These are phyloP conservation scores for Drosophila varians DNA, from an alignment of 1,140 invertebrate species.

Conservation along the genomic window DNA sequence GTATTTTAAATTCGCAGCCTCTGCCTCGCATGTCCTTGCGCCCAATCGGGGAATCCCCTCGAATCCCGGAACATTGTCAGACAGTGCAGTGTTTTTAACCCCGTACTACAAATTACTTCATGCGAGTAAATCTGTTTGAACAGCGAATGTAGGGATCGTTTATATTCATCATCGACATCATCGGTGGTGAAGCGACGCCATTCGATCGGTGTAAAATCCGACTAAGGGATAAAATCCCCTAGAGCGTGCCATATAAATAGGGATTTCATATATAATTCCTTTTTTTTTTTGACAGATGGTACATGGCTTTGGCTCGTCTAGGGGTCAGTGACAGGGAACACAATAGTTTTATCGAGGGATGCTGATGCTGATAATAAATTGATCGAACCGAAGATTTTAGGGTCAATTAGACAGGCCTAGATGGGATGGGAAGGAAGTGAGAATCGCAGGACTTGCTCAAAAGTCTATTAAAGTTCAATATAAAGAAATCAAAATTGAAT, in stretches of 20 bases:
- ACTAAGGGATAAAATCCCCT: slow-evolving; percentile 46
- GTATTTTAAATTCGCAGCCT: slow-evolving; percentile 38
- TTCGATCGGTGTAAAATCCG: slow-evolving; percentile 61
- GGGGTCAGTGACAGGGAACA: slow-evolving; percentile 6
- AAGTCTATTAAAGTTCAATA: not conserved
- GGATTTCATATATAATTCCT: slow-evolving; percentile 33
- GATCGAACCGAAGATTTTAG: slow-evolving; percentile 31
- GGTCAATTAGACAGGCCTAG: slow-evolving; percentile 38
- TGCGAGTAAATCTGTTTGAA: slow-evolving; percentile 36
- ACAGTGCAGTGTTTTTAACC: slow-evolving; percentile 38
- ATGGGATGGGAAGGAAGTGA: not conserved
- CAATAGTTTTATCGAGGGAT: slow-evolving; percentile 63
- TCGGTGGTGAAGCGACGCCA: slow-evolving; percentile 5
- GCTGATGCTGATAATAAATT: slow-evolving; percentile 53
- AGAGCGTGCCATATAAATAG: slow-evolving; percentile 74
- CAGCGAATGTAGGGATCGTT: slow-evolving; percentile 54
- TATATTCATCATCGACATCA: slow-evolving; percentile 45
- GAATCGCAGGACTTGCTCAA: not conserved
- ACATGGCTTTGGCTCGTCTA: not conserved
- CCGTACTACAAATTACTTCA: slow-evolving; percentile 39
- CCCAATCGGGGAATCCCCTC: slow-evolving; percentile 49
- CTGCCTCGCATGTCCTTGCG: slow-evolving; percentile 45
- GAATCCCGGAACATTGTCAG: slow-evolving; percentile 24
- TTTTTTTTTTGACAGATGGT: slow-evolving; percentile 38
- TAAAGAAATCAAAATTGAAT: not conserved